Conservation (phyloP, 2,888 invertebrate genomes). For the Trichopria drosophilae region DNA sequence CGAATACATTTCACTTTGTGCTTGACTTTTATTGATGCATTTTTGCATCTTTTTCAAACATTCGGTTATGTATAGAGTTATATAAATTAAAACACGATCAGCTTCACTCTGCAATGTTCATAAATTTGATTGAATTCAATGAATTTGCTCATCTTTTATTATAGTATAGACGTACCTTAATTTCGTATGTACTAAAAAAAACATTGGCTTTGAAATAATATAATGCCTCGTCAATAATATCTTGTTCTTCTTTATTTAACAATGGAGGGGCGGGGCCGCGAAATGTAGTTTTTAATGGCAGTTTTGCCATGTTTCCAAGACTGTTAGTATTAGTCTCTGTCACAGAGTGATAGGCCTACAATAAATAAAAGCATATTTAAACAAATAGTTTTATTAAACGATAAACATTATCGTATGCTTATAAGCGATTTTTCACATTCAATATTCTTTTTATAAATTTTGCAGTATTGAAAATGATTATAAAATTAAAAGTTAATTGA, state of each 20-base stretch:
- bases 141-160: slow-evolving; percentile 1
- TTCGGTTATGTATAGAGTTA: slow-evolving; percentile 96
- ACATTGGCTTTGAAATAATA: slow-evolving; percentile 99
- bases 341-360: slow-evolving; percentile 97
- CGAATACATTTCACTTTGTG: slow-evolving; percentile 93
- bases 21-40: slow-evolving; percentile 87
- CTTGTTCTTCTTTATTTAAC: slow-evolving; percentile 69
- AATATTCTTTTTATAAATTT: too few species aligned
- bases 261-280: slow-evolving; percentile 87
- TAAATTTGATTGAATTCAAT: slow-evolving; percentile 12
- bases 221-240: slow-evolving; percentile 96
- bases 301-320: slow-evolving; percentile 89
- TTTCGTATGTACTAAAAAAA: slow-evolving; percentile 98
- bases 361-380: slow-evolving; percentile 31
- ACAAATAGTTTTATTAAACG: not conserved
- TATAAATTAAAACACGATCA: slow-evolving; percentile 94
- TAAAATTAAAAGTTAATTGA: too few species aligned
- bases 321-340: slow-evolving; percentile 68
- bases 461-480: too few species aligned
- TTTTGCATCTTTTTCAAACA: slow-evolving; percentile 93
- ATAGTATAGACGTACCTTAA: slow-evolving; percentile 70
- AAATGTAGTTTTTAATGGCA: slow-evolving; percentile 87
- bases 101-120: slow-evolving; percentile 79
- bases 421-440: too few species aligned
- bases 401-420: not conserved